Conservation (phyloP, 2,888 invertebrate genomes). For the Chymomyza amoena region DNA sequence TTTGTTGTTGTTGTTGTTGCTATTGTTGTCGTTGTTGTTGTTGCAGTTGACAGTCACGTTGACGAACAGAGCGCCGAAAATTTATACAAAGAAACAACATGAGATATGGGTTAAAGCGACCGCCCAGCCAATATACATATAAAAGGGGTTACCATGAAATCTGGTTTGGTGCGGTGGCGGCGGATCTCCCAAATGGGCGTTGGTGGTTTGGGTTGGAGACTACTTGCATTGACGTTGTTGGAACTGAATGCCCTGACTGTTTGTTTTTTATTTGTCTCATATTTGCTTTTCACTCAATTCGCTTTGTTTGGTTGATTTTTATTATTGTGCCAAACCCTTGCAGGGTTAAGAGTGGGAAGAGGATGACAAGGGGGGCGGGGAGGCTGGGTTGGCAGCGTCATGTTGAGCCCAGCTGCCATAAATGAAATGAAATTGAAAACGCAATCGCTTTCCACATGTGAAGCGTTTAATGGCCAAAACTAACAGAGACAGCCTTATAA, state of each 20-base stretch:
- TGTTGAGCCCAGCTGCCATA: constrained; percentile 13
- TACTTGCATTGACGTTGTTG: constrained; percentile 4
- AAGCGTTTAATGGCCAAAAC: constrained; percentile 21
- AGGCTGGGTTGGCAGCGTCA: too few relatives aligned
- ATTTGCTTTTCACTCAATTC: constrained; percentile 76
- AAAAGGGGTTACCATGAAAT: neutral
- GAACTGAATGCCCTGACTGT: constrained; percentile 18
- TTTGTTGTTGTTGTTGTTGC: constrained; percentile 30
- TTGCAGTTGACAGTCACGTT: constrained; percentile 60
- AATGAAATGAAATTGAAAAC: constrained; percentile 62
- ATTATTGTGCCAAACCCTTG: constrained; percentile 44
- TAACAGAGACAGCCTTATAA: neutral
- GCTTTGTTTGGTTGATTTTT: constrained; percentile 72
- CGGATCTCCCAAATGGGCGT: too few relatives aligned
- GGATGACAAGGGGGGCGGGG: neutral
- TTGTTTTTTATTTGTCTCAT: constrained; percentile 72
- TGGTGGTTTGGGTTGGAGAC: neutral
- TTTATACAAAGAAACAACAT: neutral
- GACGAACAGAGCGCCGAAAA: constrained; percentile 51
- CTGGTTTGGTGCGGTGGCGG: too few relatives aligned
- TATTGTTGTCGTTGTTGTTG: constrained; percentile 12
- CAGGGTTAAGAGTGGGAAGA: too few relatives aligned
- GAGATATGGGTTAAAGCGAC: constrained; percentile 22
- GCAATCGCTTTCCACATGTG: constrained; percentile 58
- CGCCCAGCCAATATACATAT: constrained; percentile 2